Percentiles rank a stretch among this genome's conserved stretches.
Conservation (phyloP, 2,888 invertebrate species). For the Athrips mouffetella region DNA sequence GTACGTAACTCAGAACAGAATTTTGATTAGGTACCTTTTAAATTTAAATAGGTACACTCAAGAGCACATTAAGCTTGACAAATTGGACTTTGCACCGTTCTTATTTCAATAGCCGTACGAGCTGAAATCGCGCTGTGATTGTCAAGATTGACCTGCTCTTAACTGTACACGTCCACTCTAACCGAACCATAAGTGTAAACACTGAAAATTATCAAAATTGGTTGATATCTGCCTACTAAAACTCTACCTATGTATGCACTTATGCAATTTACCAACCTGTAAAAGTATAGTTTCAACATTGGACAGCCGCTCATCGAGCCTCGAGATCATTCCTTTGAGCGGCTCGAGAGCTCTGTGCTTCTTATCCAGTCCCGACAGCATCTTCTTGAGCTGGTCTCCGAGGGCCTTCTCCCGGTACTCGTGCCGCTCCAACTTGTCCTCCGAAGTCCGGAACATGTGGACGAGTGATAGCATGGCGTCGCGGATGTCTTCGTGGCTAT, state of each 20-base stretch:
- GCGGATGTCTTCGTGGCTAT: slow-evolving; percentile 84
- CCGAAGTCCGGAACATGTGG: slow-evolving; percentile 87
- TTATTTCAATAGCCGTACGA: too few relatives aligned
- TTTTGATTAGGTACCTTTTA: too few relatives aligned
- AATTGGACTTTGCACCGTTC: too few relatives aligned
- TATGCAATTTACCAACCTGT: slow-evolving; percentile 65
- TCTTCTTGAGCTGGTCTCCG: slow-evolving; percentile 88
- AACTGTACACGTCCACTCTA: too few relatives aligned
- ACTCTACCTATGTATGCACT: background rate
- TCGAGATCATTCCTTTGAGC: slow-evolving; percentile 81
- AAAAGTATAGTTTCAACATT: slow-evolving; percentile 87
- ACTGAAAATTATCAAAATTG: too few relatives aligned
- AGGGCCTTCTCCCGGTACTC: slow-evolving; percentile 88
- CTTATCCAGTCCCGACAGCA: slow-evolving; percentile 83
- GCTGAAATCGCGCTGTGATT: too few relatives aligned
- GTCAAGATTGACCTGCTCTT: too few relatives aligned
- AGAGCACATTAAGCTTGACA: too few relatives aligned
- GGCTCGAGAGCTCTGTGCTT: slow-evolving; percentile 84
- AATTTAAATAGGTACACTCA: too few relatives aligned
- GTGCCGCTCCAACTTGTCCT: slow-evolving; percentile 90
- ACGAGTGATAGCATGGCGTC: slow-evolving; percentile 89
- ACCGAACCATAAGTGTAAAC: too few relatives aligned
- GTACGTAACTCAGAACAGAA: too few relatives aligned
- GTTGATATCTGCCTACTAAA: too few relatives aligned
- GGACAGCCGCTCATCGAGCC: slow-evolving; percentile 86